These are phyloP conservation scores for Notarius lentiginosus DNA, from an alignment of 2,113 vertebrate genomes.

Conservation along the genomic window DNA sequence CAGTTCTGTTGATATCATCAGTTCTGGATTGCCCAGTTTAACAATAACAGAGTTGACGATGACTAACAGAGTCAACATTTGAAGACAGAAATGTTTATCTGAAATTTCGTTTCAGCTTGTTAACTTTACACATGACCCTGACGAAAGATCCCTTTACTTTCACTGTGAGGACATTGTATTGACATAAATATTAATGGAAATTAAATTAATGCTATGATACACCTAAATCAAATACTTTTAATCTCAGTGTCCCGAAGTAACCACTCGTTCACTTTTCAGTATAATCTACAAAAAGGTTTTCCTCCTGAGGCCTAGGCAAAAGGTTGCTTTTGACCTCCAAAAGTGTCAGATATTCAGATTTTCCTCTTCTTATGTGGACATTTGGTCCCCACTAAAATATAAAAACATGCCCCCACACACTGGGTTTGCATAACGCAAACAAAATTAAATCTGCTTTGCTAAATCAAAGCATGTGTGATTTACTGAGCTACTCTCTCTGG, in stretches of 20 bases:
- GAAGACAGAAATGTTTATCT: neutral
- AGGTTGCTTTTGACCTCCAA: neutral
- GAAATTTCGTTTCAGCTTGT: neutral
- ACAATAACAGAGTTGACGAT: too few species aligned
- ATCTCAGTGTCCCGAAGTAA: neutral
- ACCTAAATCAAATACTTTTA: neutral
- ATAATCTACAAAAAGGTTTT: neutral
- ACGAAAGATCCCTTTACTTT: neutral
- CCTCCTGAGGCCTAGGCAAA: neutral
- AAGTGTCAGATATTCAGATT: neutral
- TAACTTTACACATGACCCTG: neutral
- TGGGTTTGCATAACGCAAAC: conserved; percentile 99
- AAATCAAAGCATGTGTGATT: conserved; percentile 99
- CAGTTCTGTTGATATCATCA: too few species aligned
- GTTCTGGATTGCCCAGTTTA: too few species aligned
- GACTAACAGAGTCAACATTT: too few species aligned
- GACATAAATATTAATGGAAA: neutral
- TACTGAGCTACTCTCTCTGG: conserved; percentile 95
- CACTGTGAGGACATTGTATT: neutral
- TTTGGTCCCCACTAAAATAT: neutral
- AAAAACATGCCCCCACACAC: conserved; percentile 73
- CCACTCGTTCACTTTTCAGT: neutral
- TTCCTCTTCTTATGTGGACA: neutral
- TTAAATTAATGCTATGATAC: neutral
- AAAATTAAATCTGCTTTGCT: conserved; percentile 99